Percentiles rank a stretch among this genome's conserved stretches.
phyloP scores from a whole-genome alignment of 1,140 invertebrate species.

The Oppia nitens region DNA sequence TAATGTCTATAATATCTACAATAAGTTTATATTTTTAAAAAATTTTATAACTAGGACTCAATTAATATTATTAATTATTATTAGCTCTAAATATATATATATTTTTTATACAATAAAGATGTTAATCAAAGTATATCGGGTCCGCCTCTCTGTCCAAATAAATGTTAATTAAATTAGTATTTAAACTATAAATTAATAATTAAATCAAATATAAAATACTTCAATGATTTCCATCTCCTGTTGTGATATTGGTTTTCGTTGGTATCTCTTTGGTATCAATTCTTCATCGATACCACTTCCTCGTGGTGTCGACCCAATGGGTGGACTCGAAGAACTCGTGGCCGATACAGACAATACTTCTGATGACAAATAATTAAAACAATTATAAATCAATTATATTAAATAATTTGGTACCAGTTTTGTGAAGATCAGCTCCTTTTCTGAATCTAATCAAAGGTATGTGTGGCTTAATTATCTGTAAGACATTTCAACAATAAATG shows the following conservation, averaged over 20 bases:
- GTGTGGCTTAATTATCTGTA: slow-evolving; percentile 14
- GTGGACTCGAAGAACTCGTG: background rate
- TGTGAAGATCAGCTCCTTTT: slow-evolving; percentile 12
- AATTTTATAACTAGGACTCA: no score
- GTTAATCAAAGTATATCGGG: background rate
- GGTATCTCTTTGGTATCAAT: slow-evolving; percentile 15
- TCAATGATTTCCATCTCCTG: slow-evolving; percentile 19
- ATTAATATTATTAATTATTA: no score
- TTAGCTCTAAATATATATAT: background rate
- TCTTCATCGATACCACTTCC: slow-evolving; percentile 15
- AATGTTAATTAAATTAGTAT: background rate
- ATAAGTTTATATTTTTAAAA: no score
- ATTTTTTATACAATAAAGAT: background rate
- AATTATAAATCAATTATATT: background rate
- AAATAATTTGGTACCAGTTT: background rate
- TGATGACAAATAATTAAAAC: background rate
- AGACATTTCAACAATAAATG: background rate
- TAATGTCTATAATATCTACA: no score
- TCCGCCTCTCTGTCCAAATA: slow-evolving; percentile 3
- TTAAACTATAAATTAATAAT: no score
- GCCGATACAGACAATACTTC: background rate
- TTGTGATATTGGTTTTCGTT: slow-evolving; percentile 17
- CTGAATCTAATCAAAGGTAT: slow-evolving; percentile 19
- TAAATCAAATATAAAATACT: no score
- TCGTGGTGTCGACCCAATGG: slow-evolving; percentile 2